A percentile compares a stretch with the other conserved stretches of the same genome.
Conservation (phyloP, 2,113 vertebrate genomes). For the Empidonax alnorum region DNA sequence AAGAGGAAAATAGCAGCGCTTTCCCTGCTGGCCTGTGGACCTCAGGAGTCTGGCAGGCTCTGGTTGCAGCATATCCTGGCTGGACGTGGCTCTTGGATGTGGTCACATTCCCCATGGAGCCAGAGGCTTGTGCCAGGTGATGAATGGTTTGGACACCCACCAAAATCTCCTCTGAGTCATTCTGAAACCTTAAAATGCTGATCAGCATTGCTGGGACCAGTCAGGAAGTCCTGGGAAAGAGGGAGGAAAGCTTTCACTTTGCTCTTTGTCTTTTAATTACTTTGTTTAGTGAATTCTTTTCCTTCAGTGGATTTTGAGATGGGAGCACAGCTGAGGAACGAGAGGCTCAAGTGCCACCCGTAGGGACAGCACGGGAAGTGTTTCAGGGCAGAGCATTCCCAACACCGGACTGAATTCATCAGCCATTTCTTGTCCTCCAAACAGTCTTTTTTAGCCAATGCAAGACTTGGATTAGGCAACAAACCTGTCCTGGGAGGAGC, state of each 20-base stretch:
- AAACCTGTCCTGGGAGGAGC: accelerated
- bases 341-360: neutral
- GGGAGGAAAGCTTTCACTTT: neutral
- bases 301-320: neutral
- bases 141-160: neutral
- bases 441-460: neutral
- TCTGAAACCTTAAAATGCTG: neutral
- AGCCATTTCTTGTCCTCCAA: neutral
- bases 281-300: neutral
- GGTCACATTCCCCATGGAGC: neutral
- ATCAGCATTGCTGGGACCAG: accelerated
- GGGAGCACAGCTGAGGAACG: neutral
- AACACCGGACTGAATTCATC: neutral
- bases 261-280: neutral
- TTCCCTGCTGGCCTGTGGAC: neutral
- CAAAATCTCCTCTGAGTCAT: neutral
- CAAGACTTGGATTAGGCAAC: neutral
- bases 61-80: neutral
- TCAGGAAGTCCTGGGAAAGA: neutral
- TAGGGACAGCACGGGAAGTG: accelerated
- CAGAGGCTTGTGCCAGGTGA: neutral
- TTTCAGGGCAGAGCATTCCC: neutral
- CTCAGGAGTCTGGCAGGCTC: neutral
- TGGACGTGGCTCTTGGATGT: accelerated
- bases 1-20: neutral